A percentile compares a stretch with the other conserved stretches of the same genome.
phyloP scores from a whole-genome alignment of 2,888 invertebrate species.

The Halocaridina rubra region DNA sequence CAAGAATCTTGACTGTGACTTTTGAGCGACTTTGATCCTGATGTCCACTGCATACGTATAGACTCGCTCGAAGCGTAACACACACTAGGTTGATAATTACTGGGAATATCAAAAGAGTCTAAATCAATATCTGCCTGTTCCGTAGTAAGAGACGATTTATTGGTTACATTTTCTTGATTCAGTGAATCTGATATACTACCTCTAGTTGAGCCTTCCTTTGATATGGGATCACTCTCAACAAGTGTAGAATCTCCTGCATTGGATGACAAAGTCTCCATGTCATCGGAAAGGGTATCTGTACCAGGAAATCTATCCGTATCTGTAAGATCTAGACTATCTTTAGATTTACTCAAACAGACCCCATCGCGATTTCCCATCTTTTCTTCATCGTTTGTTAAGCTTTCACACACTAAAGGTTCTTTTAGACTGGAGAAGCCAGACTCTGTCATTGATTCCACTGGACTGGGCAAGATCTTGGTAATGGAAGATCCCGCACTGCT shows the following conservation, averaged over 20 bases:
- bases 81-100: neutral
- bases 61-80: neutral
- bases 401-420: constrained; percentile 36
- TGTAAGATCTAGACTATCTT: constrained; percentile 58
- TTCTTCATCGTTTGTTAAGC: constrained; percentile 3
- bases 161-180: constrained; percentile 4
- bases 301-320: constrained; percentile 54
- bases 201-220: constrained; percentile 52
- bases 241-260: constrained; percentile 31
- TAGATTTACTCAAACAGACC: constrained; percentile 59
- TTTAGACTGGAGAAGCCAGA: constrained; percentile 61
- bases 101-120: constrained; percentile 33
- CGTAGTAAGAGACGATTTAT: neutral
- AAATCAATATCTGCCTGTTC: constrained; percentile 20
- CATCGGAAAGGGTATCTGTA: constrained; percentile 59
- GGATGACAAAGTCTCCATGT: constrained; percentile 58
- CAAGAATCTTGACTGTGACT: too few species aligned
- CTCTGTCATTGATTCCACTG: constrained; percentile 60
- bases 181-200: constrained; percentile 47
- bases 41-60: neutral
- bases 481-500: constrained; percentile 1
- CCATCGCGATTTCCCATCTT: neutral
- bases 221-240: constrained; percentile 52
- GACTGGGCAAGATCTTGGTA: constrained; percentile 38
- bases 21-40: neutral